Percentiles rank a stretch among this genome's conserved stretches.
Evolutionary conservation across 1,140 invertebrate species (phyloP).

Genomic region (Sipha flava): DNA sequence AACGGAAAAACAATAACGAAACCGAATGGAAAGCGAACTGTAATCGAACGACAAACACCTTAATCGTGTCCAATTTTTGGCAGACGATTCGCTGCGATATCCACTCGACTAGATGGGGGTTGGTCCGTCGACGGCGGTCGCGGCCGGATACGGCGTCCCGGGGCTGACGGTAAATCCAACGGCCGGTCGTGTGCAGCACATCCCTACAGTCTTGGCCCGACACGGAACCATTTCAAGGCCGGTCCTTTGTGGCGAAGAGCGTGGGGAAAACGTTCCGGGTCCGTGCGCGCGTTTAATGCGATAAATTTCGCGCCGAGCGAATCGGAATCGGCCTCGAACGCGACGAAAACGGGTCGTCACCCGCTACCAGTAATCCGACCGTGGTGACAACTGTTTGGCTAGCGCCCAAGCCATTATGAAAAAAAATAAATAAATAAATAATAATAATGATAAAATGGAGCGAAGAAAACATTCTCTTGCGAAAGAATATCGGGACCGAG

Average conservation of each 20-base stretch:
- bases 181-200: not conserved
- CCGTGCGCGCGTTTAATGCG: not conserved
- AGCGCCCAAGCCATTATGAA: constrained; percentile 9
- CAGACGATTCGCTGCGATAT: not conserved
- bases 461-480: too few relatives aligned
- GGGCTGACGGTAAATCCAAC: not conserved
- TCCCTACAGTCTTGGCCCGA: not conserved
- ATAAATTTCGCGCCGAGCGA: constrained; percentile 24
- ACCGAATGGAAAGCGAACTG: not conserved
- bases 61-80: constrained; percentile 7
- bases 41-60: not conserved
- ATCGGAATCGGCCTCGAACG: constrained; percentile 1
- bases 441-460: too few relatives aligned
- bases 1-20: not conserved
- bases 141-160: not conserved
- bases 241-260: not conserved
- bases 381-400: constrained; percentile 18
- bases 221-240: not conserved
- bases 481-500: too few relatives aligned
- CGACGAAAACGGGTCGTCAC: not conserved
- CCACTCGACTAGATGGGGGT: constrained; percentile 7
- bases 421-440: not conserved
- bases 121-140: not conserved
- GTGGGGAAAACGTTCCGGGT: not conserved
- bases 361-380: not conserved